These are phyloP conservation scores for Calliphora vicina DNA, from an alignment of 1,140 invertebrate species.

Conservation along the genomic window DNA sequence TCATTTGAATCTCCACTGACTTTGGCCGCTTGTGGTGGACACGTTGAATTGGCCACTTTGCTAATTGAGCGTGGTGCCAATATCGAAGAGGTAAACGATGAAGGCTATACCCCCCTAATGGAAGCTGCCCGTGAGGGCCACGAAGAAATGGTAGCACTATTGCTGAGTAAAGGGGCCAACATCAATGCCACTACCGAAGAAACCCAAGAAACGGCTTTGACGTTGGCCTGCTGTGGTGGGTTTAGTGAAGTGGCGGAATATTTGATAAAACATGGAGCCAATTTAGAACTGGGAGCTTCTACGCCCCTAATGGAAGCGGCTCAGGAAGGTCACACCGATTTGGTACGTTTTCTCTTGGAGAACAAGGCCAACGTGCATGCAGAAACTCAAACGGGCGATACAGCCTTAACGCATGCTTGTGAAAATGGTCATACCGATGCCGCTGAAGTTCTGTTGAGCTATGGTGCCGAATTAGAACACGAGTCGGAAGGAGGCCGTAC, in stretches of 20 bases:
- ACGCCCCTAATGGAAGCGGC: slow-evolving; percentile 98
- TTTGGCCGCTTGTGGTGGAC: slow-evolving; percentile 96
- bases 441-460: slow-evolving; percentile 85
- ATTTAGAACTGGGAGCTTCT: slow-evolving; percentile 94
- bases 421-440: slow-evolving; percentile 97
- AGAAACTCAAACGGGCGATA: slow-evolving; percentile 93
- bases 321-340: slow-evolving; percentile 95
- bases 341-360: slow-evolving; percentile 88
- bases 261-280: slow-evolving; percentile 93
- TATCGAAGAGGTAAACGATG: slow-evolving; percentile 99
- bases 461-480: slow-evolving; percentile 92
- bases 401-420: slow-evolving; percentile 96
- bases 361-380: slow-evolving; percentile 90
- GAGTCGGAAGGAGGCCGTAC: slow-evolving; percentile 94
- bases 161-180: slow-evolving; percentile 92
- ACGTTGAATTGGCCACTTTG: slow-evolving; percentile 94
- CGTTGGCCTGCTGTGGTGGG: slow-evolving; percentile 95
- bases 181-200: slow-evolving; percentile 99
- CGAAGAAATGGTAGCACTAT: slow-evolving; percentile 95
- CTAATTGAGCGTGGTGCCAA: slow-evolving; percentile 96
- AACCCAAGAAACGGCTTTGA: slow-evolving; percentile 97
- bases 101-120: slow-evolving; percentile 99
- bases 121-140: slow-evolving; percentile 98
- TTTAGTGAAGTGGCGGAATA: slow-evolving; percentile 98
- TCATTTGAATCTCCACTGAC: slow-evolving; percentile 99